Conservation (phyloP, 2,888 invertebrate species). For the Microctonus brassicae region DNA sequence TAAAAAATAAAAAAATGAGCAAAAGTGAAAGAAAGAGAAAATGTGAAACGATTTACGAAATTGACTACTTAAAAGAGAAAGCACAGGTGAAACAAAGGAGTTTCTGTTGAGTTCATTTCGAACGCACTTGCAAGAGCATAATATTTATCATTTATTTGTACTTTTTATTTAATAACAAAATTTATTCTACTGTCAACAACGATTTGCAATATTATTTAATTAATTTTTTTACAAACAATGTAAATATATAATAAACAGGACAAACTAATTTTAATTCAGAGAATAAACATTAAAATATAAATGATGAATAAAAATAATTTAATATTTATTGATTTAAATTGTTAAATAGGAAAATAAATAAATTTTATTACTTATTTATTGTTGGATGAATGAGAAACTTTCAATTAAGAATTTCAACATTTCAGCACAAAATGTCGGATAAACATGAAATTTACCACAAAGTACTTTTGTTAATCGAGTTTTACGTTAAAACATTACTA, state of each 20-base stretch:
- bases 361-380: too few species aligned
- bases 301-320: too few species aligned
- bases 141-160: not conserved
- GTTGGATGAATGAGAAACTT: too few species aligned
- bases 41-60: not conserved
- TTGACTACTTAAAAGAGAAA: not conserved
- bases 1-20: not conserved
- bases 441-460: conserved; percentile 16
- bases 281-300: too few species aligned
- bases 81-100: conserved; percentile 3
- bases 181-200: too few species aligned
- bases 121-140: not conserved
- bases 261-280: too few species aligned
- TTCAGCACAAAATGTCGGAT: conserved; percentile 14
- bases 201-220: too few species aligned
- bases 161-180: not conserved
- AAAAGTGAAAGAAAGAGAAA: not conserved
- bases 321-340: too few species aligned
- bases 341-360: too few species aligned
- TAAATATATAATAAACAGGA: too few species aligned
- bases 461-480: conserved; percentile 46
- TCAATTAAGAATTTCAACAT: too few species aligned
- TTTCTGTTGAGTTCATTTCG: not conserved
- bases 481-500: conserved; percentile 43
- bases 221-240: too few species aligned